Evolutionary conservation across 1,140 invertebrate genomes (phyloP).

Genomic region (Hypsibius dujardini): DNA sequence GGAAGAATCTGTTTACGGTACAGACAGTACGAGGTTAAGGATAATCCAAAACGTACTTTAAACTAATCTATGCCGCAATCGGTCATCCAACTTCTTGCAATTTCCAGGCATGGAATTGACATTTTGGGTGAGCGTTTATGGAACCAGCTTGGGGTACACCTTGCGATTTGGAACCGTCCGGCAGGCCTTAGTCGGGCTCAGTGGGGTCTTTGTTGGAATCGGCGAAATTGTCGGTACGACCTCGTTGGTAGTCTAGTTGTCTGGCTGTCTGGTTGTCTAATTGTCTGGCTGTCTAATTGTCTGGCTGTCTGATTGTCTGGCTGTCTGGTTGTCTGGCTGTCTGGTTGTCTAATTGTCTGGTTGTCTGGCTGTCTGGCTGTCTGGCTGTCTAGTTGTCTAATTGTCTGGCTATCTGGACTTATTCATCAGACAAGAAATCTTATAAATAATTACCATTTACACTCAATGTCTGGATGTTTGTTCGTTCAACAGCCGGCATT

Average conservation of each 20-base stretch:
- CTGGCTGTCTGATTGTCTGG: too few species aligned
- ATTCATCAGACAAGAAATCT: not conserved
- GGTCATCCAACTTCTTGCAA: constrained; percentile 23
- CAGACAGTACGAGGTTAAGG: too few species aligned
- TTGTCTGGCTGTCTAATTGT: too few species aligned
- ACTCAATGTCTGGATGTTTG: not conserved
- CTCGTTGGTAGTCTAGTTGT: not conserved
- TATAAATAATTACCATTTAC: not conserved
- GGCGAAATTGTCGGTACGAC: constrained; percentile 70
- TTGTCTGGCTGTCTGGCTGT: too few species aligned
- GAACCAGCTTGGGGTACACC: constrained; percentile 70
- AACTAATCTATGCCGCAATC: not conserved
- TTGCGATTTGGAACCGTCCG: constrained; percentile 47
- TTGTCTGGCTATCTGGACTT: too few species aligned
- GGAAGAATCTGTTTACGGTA: too few species aligned
- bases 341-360: too few species aligned
- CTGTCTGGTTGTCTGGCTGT: too few species aligned
- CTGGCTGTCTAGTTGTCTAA: too few species aligned
- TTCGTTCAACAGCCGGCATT: constrained; percentile 45
- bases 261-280: too few species aligned
- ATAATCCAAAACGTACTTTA: too few species aligned
- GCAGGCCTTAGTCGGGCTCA: constrained; percentile 68
- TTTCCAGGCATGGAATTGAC: constrained; percentile 65
- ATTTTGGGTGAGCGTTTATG: constrained; percentile 86
- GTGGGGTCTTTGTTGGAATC: constrained; percentile 74